These are phyloP conservation scores for Prunella fulvescens DNA, from an alignment of 2,113 vertebrate genomes.

Conservation along the genomic window DNA sequence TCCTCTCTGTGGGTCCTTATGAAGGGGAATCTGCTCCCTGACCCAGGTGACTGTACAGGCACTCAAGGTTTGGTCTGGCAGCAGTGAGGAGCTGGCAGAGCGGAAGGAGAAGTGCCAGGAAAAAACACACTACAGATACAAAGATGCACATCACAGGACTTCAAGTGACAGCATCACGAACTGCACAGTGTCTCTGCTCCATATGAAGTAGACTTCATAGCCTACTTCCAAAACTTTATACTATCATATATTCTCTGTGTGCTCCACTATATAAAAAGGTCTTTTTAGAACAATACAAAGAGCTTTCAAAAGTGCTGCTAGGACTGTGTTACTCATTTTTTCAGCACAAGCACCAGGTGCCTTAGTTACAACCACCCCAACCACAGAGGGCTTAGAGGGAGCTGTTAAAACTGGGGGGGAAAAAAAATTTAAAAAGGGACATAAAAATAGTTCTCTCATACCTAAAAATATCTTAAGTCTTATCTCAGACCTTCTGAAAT, in stretches of 20 bases:
- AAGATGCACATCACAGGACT: background rate
- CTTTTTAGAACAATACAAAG: conserved; percentile 1
- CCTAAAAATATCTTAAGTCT: conserved; percentile 9
- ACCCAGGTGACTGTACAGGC: background rate
- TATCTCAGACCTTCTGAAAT: conserved; percentile 9
- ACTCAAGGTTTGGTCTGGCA: background rate
- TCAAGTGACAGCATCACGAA: background rate
- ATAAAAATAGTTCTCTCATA: background rate
- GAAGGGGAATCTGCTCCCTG: background rate
- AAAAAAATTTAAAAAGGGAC: background rate
- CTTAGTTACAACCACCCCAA: background rate
- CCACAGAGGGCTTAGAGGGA: background rate
- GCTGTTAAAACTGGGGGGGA: background rate
- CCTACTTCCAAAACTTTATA: conserved; percentile 7
- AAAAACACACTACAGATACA: background rate
- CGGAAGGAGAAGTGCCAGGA: background rate
- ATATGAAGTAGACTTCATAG: background rate
- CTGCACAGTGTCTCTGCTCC: background rate
- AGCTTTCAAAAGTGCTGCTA: background rate
- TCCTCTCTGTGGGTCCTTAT: background rate
- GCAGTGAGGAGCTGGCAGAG: background rate
- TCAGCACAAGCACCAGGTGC: background rate
- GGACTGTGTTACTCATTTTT: background rate
- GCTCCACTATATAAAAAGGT: background rate
- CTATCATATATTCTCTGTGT: background rate